phyloP scores from a whole-genome alignment of 2,797 vertebrate genomes.

The Rhynchotus rufescens region DNA sequence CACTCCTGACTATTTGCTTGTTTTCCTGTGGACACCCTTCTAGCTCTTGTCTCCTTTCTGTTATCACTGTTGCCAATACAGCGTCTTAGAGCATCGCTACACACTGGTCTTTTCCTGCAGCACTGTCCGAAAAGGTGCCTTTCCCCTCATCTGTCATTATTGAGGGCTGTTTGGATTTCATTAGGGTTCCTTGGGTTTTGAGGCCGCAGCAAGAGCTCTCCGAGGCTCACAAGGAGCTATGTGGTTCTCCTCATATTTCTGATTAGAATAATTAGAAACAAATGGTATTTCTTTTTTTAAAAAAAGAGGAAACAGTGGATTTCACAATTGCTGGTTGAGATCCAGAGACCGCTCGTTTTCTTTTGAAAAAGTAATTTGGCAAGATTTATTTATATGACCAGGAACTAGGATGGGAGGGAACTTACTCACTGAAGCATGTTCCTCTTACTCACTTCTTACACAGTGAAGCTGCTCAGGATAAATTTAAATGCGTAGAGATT shows the following conservation, averaged over 20 bases:
- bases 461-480: neutral
- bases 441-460: neutral
- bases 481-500: neutral
- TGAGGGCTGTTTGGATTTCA: neutral
- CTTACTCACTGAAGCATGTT: neutral
- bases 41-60: neutral
- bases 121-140: neutral
- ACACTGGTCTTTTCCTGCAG: neutral
- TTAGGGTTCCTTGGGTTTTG: neutral
- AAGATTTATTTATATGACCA: neutral
- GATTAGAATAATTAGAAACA: neutral
- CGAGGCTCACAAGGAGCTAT: neutral
- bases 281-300: neutral
- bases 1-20: neutral
- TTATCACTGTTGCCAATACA: neutral
- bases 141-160: neutral
- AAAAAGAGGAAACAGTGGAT: neutral
- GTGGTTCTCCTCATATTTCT: neutral
- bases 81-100: neutral
- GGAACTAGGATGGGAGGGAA: neutral
- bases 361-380: neutral
- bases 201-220: neutral
- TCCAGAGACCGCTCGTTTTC: neutral
- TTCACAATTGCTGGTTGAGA: neutral
- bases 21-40: neutral